phyloP scores from a whole-genome alignment of 2,113 vertebrate genomes.

The Todiramphus chloris region DNA sequence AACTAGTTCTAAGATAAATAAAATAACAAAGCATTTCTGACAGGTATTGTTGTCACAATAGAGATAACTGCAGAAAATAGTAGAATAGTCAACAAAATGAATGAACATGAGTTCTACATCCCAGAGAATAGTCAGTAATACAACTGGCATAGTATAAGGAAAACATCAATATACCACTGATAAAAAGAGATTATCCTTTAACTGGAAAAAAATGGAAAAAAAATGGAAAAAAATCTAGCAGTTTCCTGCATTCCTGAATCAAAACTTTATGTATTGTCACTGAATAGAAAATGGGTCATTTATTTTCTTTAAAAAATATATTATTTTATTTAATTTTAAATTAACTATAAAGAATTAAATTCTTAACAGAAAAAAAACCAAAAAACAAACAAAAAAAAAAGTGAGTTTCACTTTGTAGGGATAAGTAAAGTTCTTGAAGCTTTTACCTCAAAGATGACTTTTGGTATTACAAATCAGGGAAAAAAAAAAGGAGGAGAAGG shows the following conservation, averaged over 20 bases:
- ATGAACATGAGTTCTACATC: background rate
- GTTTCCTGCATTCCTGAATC: background rate
- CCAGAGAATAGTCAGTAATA: background rate
- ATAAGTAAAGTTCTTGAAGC: background rate
- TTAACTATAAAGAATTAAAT: background rate
- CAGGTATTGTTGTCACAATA: background rate
- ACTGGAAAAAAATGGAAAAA: background rate
- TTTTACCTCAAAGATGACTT: background rate
- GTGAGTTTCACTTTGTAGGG: background rate
- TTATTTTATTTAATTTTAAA: background rate
- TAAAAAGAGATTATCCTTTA: background rate
- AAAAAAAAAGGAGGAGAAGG: no score
- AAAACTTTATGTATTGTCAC: background rate
- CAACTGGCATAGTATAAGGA: background rate
- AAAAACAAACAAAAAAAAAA: background rate
- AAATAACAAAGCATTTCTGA: conserved; percentile 1
- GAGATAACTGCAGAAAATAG: background rate
- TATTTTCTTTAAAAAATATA: background rate
- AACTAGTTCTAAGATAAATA: conserved; percentile 4
- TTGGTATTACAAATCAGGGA: background rate
- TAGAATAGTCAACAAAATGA: background rate
- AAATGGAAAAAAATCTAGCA: background rate
- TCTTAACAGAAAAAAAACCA: no score
- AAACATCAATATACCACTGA: background rate
- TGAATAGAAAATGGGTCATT: background rate